Percentiles rank a stretch among this genome's conserved stretches.
phyloP scores from a whole-genome alignment of 2,888 invertebrate species.

The Temnothorax unifasciatus region DNA sequence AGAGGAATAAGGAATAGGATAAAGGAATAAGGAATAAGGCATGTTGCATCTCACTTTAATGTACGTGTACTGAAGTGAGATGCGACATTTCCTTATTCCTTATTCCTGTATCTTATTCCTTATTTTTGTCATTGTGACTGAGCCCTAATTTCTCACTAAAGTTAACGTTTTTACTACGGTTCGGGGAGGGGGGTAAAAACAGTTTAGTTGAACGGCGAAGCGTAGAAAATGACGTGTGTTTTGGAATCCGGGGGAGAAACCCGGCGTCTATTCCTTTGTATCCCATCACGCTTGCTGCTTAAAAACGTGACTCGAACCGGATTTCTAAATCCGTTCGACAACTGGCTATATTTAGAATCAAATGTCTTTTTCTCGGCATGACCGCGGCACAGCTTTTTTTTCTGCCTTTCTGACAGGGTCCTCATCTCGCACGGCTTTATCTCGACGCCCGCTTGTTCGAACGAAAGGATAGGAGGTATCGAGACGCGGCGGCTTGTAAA shows the following conservation, averaged over 20 bases:
- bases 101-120: too few relatives aligned
- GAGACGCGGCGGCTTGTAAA: constrained; percentile 39
- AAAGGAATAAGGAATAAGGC: too few relatives aligned
- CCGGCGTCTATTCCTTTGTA: constrained; percentile 32
- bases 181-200: not conserved
- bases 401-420: constrained; percentile 51
- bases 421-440: constrained; percentile 60
- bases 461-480: not conserved
- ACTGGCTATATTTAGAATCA: constrained; percentile 80
- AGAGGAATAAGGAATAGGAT: too few relatives aligned
- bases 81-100: too few relatives aligned
- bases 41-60: too few relatives aligned
- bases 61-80: too few relatives aligned
- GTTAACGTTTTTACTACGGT: not conserved
- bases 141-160: not conserved
- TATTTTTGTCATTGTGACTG: too few relatives aligned
- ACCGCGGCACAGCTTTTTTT: constrained; percentile 37
- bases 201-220: constrained; percentile 31
- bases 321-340: constrained; percentile 81
- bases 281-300: not conserved
- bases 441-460: constrained; percentile 6
- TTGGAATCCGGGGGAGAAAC: constrained; percentile 2
- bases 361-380: constrained; percentile 74
- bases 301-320: constrained; percentile 71
- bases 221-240: constrained; percentile 37